These are phyloP conservation scores for Tarsius wallacei DNA, from an alignment of 2,797 vertebrate species.

Conservation along the genomic window DNA sequence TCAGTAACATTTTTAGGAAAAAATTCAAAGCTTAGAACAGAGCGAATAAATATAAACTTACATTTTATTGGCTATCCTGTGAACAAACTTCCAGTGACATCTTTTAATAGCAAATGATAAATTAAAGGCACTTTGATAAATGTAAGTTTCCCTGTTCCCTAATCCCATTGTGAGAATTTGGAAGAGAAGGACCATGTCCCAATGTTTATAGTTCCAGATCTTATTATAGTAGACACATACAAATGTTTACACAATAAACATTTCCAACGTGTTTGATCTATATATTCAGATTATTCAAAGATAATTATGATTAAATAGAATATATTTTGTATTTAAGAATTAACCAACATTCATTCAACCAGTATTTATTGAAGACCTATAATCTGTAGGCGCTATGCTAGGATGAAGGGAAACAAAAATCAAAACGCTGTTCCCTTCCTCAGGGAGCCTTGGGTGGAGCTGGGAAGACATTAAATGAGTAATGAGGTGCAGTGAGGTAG, in stretches of 20 bases:
- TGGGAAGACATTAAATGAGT: background rate
- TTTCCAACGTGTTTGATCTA: constrained; percentile 1
- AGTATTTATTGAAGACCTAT: background rate
- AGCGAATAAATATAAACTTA: background rate
- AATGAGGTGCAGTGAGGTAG: background rate
- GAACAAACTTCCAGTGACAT: background rate
- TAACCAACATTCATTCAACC: background rate
- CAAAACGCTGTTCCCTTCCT: background rate
- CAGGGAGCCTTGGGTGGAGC: too few species aligned
- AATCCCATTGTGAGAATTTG: background rate
- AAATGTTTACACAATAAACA: background rate
- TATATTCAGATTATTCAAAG: constrained; percentile 35
- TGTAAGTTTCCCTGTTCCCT: background rate
- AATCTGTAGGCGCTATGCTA: background rate
- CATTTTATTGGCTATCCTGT: constrained; percentile 11
- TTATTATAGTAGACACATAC: background rate
- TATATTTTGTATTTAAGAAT: constrained; percentile 17
- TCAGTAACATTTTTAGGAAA: constrained; percentile 43
- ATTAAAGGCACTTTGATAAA: constrained; percentile 29
- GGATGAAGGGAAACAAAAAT: constrained; percentile 42
- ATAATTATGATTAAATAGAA: background rate
- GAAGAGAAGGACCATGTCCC: background rate
- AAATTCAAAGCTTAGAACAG: background rate
- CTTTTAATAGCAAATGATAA: background rate
- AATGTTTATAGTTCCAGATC: background rate